These are phyloP conservation scores for Myathropa florea DNA, from an alignment of 2,888 invertebrate genomes.

Conservation along the genomic window DNA sequence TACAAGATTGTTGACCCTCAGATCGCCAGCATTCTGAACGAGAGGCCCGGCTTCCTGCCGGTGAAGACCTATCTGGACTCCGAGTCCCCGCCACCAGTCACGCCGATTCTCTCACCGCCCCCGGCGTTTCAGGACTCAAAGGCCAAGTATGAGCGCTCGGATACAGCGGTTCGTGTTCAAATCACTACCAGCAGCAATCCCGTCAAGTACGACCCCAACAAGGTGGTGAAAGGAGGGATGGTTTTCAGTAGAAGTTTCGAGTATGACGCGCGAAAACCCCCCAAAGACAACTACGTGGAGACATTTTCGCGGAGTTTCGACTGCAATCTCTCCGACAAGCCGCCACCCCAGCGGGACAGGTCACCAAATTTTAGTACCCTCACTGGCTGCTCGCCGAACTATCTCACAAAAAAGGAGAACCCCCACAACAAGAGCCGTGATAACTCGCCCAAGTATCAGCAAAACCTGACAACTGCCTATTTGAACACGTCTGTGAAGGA, in stretches of 20 bases:
- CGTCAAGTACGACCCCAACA: constrained; percentile 70
- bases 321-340: constrained; percentile 78
- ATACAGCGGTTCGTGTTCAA: constrained; percentile 69
- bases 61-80: constrained; percentile 78
- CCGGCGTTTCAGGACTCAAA: constrained; percentile 85
- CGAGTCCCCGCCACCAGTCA: constrained; percentile 85
- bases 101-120: constrained; percentile 87
- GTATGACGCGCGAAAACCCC: constrained; percentile 78
- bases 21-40: constrained; percentile 78
- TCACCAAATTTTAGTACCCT: constrained; percentile 79
- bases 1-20: constrained; percentile 79
- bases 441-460: constrained; percentile 79
- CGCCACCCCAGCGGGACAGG: constrained; percentile 76
- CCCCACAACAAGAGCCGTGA: constrained; percentile 77
- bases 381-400: constrained; percentile 80
- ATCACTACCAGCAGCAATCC: constrained; percentile 81
- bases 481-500: constrained; percentile 78
- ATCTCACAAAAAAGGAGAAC: constrained; percentile 79
- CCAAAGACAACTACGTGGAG: constrained; percentile 78
- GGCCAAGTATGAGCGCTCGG: constrained; percentile 74
- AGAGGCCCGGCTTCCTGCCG: constrained; percentile 80
- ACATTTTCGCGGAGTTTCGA: constrained; percentile 81
- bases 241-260: constrained; percentile 81
- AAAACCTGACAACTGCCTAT: constrained; percentile 77
- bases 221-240: constrained; percentile 75